Evolutionary conservation across 2,113 vertebrate species (phyloP), one percentile per base, ranked within the genome.

Genomic region (Prinia subflava): DNA sequence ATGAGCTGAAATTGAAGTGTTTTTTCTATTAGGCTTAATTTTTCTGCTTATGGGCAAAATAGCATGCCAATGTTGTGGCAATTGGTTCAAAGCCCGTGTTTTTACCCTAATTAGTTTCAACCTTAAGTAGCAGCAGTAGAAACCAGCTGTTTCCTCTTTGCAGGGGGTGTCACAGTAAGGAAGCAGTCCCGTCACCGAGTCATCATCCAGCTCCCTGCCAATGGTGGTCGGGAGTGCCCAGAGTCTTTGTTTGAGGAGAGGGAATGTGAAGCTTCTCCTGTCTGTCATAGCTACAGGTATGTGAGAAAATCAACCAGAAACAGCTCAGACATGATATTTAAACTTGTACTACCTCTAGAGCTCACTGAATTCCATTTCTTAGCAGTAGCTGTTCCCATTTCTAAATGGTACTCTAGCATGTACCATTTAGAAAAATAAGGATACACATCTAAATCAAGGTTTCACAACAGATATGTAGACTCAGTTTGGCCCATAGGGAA

Each of bases 271-370:
- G 74, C 94, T 30, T 97, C 98, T 49, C 96, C 94, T 5, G 57
- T 96, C 73, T 99, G 99, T 92, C 98, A 98, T 3, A 99, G 97
- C 52, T 99, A 98, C 98, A 99, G 99, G 99, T 99, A 98, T 94
- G 49, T 77, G 64, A 25, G 21, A 68, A 15, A 33, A 71, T 57
- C 31, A 47, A 37, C 18, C 30, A 77, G 24, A n/a, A 35, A 41
- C 19, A 56, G 21, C 11, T 91, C 50, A 75, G 56, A 63, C 6
- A 4, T 41, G 10, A 39, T 47, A 92, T 86, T 68, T 91, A 65
- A 79, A 52, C 20, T 42, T 63, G 4, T 27, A 31, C 13, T 46
- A 23, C 44, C 30, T 78, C 56, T 53, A n/a, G 56, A 78, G 6
- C 49, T 57, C 62, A 18, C 42, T 83, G 68, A 85, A 77, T 74